phyloP scores from a whole-genome alignment of 2,888 invertebrate species.

The Augochlorella aurata region DNA sequence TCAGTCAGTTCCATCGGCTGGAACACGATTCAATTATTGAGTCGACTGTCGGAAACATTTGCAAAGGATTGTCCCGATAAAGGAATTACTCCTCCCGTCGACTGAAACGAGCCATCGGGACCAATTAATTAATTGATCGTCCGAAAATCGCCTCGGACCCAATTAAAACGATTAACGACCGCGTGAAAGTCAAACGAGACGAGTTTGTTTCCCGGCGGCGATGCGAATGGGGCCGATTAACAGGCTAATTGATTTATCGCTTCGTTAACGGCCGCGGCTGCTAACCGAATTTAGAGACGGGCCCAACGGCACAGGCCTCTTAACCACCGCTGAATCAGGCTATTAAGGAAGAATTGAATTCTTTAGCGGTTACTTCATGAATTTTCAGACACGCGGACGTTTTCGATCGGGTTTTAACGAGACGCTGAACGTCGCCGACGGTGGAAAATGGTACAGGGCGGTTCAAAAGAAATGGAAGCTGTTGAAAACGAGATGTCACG shows the following conservation, averaged over 20 bases:
- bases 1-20: not conserved
- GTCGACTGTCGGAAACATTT: not conserved
- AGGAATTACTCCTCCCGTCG: constrained; percentile 32
- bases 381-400: not conserved
- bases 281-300: constrained; percentile 31
- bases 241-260: constrained; percentile 50
- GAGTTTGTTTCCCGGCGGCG: constrained; percentile 32
- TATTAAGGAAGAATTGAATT: not conserved
- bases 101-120: constrained; percentile 34
- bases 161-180: constrained; percentile 39
- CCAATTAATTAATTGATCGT: constrained; percentile 41
- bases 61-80: constrained; percentile 19
- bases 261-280: constrained; percentile 41
- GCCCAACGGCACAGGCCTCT: not conserved
- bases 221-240: constrained; percentile 38
- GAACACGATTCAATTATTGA: not conserved
- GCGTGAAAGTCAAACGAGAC: constrained; percentile 28
- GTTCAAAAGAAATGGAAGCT: no score
- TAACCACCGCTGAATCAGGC: constrained; percentile 16
- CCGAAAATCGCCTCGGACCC: constrained; percentile 43
- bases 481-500: no score
- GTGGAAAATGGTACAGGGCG: not conserved
- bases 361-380: not conserved
- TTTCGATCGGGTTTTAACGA: not conserved
- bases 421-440: not conserved